Evolutionary conservation across 2,113 vertebrate species (phyloP).

Genomic region (Anas platyrhynchos): DNA sequence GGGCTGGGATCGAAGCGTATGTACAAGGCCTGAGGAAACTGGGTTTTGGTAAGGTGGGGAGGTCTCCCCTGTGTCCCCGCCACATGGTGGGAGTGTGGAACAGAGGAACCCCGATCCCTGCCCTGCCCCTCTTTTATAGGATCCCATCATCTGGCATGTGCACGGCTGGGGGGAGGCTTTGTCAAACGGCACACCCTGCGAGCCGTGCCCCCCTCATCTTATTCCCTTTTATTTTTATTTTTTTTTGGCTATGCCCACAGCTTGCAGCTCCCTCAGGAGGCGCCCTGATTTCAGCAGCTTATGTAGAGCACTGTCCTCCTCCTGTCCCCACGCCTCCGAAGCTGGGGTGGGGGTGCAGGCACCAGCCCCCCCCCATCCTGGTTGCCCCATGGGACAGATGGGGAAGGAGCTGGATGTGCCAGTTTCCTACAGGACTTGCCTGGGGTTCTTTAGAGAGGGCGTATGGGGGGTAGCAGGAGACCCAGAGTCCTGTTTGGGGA

Average conservation of each 20-base stretch:
- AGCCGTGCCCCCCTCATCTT: not conserved
- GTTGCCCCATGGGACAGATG: not conserved
- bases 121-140: not conserved
- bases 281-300: not conserved
- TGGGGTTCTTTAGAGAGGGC: not conserved
- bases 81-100: rapidly evolving
- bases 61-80: not conserved
- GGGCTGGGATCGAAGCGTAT: not conserved
- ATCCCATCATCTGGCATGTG: not conserved
- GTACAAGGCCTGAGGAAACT: not conserved
- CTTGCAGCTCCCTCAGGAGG: slow-evolving; percentile 41
- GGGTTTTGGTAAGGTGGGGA: not conserved
- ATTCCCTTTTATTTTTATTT: not conserved
- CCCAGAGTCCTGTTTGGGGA: too few relatives aligned
- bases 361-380: not conserved
- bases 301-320: slow-evolving; percentile 25
- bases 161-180: rapidly evolving
- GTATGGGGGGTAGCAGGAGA: not conserved
- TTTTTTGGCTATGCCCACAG: not conserved
- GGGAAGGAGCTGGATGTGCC: not conserved
- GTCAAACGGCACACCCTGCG: not conserved
- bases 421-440: not conserved
- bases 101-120: not conserved
- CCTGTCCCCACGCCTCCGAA: not conserved
- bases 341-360: not conserved